Conservation (phyloP, 2,797 vertebrate species). For the Crenichthys baileyi region DNA sequence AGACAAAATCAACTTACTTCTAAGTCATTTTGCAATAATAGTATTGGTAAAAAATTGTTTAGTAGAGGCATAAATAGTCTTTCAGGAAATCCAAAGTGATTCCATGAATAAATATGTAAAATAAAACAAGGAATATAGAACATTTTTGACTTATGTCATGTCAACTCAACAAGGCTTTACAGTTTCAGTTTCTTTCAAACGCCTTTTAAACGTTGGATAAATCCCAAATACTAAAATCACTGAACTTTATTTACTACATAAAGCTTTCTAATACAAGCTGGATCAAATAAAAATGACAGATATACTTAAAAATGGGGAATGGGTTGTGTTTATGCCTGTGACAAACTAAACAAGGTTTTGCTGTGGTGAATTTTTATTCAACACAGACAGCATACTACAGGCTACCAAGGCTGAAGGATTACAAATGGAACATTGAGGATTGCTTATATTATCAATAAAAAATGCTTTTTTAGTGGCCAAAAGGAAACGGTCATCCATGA, state of each 20-base stretch:
- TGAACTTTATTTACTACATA: neutral
- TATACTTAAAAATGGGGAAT: too few relatives aligned
- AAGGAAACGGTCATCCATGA: neutral
- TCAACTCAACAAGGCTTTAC: neutral
- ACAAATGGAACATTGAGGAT: too few relatives aligned
- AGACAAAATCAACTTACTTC: neutral
- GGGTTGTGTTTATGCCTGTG: too few relatives aligned
- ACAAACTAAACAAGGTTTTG: neutral
- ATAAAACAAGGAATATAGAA: neutral
- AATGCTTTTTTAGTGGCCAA: neutral
- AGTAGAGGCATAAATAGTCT: neutral
- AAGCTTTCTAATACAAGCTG: neutral
- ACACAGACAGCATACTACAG: neutral
- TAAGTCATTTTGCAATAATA: neutral
- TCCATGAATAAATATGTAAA: neutral
- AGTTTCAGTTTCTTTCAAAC: neutral
- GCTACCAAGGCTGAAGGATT: too few relatives aligned
- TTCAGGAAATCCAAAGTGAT: neutral
- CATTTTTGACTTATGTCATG: neutral
- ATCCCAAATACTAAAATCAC: neutral
- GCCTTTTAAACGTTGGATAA: neutral
- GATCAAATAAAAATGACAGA: neutral
- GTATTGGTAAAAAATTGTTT: neutral
- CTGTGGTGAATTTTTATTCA: neutral
- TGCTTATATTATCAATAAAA: neutral